Evolutionary conservation across 2,888 invertebrate genomes (phyloP).

Genomic region (Sinodicranocentrus sp.): DNA sequence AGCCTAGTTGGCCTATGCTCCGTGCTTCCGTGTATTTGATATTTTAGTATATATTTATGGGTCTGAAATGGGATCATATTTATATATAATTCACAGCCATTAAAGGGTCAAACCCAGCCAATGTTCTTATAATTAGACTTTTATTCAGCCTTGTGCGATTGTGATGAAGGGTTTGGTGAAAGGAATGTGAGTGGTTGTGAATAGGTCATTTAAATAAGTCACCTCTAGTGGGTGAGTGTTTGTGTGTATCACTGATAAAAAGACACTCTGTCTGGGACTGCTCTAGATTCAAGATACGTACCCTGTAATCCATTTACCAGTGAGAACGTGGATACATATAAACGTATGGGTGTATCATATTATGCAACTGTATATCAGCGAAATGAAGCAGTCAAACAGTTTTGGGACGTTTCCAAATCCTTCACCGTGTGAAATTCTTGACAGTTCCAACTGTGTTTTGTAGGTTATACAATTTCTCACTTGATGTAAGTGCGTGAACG

Average conservation of each 20-base stretch:
- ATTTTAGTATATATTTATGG: not conserved
- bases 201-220: constrained; percentile 52
- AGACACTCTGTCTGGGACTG: constrained; percentile 62
- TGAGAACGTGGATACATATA: not conserved
- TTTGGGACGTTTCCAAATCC: constrained; percentile 56
- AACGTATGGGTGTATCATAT: constrained; percentile 35
- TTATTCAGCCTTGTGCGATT: not conserved
- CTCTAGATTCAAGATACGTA: constrained; percentile 53
- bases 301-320: not conserved
- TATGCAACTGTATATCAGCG: constrained; percentile 9
- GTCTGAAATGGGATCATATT: not conserved
- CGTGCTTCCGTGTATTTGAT: constrained; percentile 36
- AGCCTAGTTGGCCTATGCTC: constrained; percentile 40
- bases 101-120: not conserved
- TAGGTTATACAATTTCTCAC: constrained; percentile 19
- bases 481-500: constrained; percentile 24
- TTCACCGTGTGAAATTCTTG: constrained; percentile 53
- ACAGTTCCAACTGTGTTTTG: constrained; percentile 43
- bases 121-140: not conserved
- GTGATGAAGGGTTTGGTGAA: constrained; percentile 49
- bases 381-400: constrained; percentile 45
- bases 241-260: constrained; percentile 27
- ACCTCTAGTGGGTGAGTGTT: constrained; percentile 37
- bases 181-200: constrained; percentile 51
- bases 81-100: constrained; percentile 1